Evolutionary conservation across 2,113 vertebrate genomes (phyloP), one percentile per base, ranked within the genome.

Genomic region (Perccottus glenii): DNA sequence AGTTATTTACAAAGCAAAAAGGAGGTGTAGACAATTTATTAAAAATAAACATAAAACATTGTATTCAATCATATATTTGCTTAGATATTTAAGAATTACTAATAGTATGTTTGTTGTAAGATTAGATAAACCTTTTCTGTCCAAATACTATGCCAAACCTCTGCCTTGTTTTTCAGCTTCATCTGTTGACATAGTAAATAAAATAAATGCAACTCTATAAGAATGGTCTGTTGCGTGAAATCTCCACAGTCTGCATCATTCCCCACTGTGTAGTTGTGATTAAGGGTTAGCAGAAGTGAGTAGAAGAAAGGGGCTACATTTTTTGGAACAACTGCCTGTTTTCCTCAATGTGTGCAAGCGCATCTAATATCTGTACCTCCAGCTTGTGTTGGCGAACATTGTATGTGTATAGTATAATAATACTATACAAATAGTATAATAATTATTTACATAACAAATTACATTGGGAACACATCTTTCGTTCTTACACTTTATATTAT

Each of bases 31-130:
- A 62, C 45, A 35, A 47, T 88, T 85, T 87, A 78, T 80, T 81
- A 70, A 81, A 81, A n/a, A 66, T 67, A 78, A 81, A n/a, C 63
- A 52, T 75, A 75, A 82, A 70, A 76, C 14, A 81, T 64, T 63
- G 60, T 75, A 75, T 66, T 64, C 6, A 52, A 84, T 70, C 10
- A 15, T 48, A 55, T 73, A 78, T 65, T 75, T 83, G 75, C 79
- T 87, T 75, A 46, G 57, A 38, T 51, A 66, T 78, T 74, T 47
- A 77, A 74, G 44, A 71, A 70, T 44, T 78, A 74, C 85, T 70
- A 53, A 58, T 58, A 65, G 40, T 72, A 74, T 47, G 69, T 43
- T 51, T 75, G 53, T 64, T 62, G 64, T 70, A 16, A 66, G 47
- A 72, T 6, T 2, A 66, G 60, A 50, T 46, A 76, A 72, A 64